Base-by-base conservation (phyloP, 2,113 vertebrate genomes). In the Poecilia latipinna region DNA sequence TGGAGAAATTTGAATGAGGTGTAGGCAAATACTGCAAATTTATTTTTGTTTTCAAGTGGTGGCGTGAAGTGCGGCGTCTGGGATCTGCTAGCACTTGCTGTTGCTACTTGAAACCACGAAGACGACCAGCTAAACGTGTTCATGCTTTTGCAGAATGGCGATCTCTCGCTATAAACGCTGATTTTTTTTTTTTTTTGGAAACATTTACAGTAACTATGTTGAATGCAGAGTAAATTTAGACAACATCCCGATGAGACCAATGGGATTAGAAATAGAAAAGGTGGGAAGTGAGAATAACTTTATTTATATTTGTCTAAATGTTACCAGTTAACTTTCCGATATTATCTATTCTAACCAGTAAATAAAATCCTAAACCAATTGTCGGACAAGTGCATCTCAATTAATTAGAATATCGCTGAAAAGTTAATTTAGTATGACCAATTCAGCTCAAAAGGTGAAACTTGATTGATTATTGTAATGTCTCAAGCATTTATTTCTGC, bases 41-140 rank as follows among this genome's bases (percentile, higher is more conserved):
- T 33, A 32, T 75, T 72, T 78, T 80, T 84, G 4, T 2, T 31
- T 48, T 44, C 4, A 70, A 17, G 0, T 32, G 42, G 57, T 7
- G 4, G 39, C 57, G 54, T 44, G 29, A 70, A 60, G 51, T 70
- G 22, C 12, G 10, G 7, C 11, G 4, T 24, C 51, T 29, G 29
- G 19, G 37, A 22, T 19, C 31, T 39, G 12, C 12, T 3, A 3
- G 3, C 0, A 29, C 8, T 26, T 29, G 12, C 44, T 62, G 13
- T 15, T 29, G 61, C 61, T 8, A 63, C 6, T 17, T 63, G 31
- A 63, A 63, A 63, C 61, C 61, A 32, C 32, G 29, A 17, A 63
- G 28, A 1, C 8, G 31, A 31, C 31, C 2, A 6, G 13, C 39
- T 42, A 4, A 42, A 42, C 39, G 3, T 42, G 39, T 22, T 31